Evolutionary conservation across 2,797 vertebrate species (phyloP).

Genomic region (Xiphorhynchus erythropygius): DNA sequence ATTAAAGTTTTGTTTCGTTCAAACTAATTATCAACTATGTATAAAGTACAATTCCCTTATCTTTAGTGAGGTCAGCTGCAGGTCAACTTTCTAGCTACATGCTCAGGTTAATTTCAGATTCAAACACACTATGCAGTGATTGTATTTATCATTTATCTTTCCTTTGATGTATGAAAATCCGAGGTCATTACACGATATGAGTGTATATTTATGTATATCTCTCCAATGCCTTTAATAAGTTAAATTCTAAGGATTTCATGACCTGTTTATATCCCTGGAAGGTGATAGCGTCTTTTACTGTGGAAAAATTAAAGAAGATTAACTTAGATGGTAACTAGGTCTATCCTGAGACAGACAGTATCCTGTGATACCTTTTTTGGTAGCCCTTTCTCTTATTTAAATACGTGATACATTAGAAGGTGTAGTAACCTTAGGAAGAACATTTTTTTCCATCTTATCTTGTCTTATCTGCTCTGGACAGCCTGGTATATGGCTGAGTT

Average conservation of each 20-base stretch:
- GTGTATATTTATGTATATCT: neutral
- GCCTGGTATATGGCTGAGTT: neutral
- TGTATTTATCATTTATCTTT: neutral
- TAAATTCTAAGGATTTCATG: neutral
- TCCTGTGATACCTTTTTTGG: neutral
- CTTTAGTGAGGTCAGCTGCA: neutral
- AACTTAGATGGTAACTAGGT: neutral
- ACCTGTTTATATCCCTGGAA: neutral
- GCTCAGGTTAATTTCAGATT: neutral
- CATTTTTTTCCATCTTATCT: neutral
- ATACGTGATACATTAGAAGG: neutral
- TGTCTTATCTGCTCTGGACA: neutral
- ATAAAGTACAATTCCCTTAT: neutral
- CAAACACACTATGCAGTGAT: neutral
- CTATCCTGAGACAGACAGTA: neutral
- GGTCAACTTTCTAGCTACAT: neutral
- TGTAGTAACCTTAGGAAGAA: neutral
- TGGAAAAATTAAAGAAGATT: neutral
- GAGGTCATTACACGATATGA: neutral
- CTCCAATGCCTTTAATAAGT: neutral
- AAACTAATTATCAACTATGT: neutral
- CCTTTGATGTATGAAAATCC: neutral
- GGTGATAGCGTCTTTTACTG: neutral
- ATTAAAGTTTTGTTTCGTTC: neutral
- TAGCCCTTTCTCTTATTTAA: neutral